A percentile compares a stretch with the other conserved stretches of the same genome.
Conservation (phyloP, 2,113 vertebrate genomes). For the Tetrao urogallus region DNA sequence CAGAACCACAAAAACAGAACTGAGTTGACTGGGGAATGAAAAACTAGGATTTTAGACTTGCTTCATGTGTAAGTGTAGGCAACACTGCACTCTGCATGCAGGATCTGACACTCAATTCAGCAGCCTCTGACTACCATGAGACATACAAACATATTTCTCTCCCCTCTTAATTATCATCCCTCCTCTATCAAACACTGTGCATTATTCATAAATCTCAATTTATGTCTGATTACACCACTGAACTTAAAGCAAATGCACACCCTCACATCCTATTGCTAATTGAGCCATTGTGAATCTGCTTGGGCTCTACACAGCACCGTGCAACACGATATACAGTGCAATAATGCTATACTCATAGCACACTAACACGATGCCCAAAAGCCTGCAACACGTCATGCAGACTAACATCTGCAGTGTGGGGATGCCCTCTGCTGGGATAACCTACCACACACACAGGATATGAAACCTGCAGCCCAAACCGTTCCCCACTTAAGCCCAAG, state of each 20-base stretch:
- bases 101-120: not conserved
- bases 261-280: not conserved
- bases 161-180: not conserved
- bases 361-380: not conserved
- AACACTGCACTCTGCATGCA: not conserved
- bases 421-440: constrained; percentile 68
- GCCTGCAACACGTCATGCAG: not conserved
- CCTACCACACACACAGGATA: fast-evolving
- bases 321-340: not conserved
- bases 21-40: not conserved
- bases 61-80: not conserved
- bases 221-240: constrained; percentile 10
- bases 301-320: not conserved
- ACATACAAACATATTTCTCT: not conserved
- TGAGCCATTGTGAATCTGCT: not conserved
- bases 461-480: not conserved
- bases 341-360: not conserved
- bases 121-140: not conserved
- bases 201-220: constrained; percentile 52
- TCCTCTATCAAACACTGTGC: constrained; percentile 4
- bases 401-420: not conserved
- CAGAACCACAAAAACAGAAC: not conserved
- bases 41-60: not conserved
- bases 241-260: not conserved
- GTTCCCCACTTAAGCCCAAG: fast-evolving